These are phyloP conservation scores for Axis porcinus DNA, from an alignment of 2,113 vertebrate species.

Conservation along the genomic window DNA sequence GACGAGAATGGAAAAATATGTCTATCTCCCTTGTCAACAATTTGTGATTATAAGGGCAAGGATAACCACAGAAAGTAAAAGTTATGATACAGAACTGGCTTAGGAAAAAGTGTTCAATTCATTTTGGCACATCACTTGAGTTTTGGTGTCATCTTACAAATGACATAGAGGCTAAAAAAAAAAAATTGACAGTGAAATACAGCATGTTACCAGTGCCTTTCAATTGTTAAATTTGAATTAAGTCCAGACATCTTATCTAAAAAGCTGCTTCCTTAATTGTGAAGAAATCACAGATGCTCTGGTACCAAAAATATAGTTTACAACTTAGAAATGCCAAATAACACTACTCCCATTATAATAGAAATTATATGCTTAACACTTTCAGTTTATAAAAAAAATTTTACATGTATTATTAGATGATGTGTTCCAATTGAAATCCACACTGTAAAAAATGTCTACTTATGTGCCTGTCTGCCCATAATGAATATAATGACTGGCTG, in stretches of 20 bases:
- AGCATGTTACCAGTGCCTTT: conserved; percentile 33
- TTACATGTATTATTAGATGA: conserved; percentile 5
- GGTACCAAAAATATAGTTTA: conserved; percentile 49
- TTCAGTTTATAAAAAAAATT: conserved; percentile 23
- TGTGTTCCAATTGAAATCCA: not conserved
- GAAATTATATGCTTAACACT: conserved; percentile 36
- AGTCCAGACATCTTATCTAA: conserved; percentile 47
- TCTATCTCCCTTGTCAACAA: not conserved
- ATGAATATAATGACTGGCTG: not conserved
- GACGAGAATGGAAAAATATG: not conserved
- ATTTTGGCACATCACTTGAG: conserved; percentile 1
- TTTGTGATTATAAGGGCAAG: not conserved
- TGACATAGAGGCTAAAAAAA: not conserved
- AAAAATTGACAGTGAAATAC: conserved; percentile 9
- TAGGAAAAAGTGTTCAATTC: not conserved
- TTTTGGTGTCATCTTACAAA: conserved; percentile 2
- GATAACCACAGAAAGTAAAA: not conserved
- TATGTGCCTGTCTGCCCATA: not conserved
- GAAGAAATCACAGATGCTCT: conserved; percentile 56
- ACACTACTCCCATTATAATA: conserved; percentile 32
- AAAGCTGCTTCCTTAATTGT: conserved; percentile 52
- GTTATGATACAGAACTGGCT: not conserved
- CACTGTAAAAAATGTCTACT: not conserved
- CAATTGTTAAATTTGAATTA: conserved; percentile 54
- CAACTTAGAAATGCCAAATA: conserved; percentile 53